Base-by-base conservation (phyloP, 2,888 invertebrate species). In the Melanostoma scalare region DNA sequence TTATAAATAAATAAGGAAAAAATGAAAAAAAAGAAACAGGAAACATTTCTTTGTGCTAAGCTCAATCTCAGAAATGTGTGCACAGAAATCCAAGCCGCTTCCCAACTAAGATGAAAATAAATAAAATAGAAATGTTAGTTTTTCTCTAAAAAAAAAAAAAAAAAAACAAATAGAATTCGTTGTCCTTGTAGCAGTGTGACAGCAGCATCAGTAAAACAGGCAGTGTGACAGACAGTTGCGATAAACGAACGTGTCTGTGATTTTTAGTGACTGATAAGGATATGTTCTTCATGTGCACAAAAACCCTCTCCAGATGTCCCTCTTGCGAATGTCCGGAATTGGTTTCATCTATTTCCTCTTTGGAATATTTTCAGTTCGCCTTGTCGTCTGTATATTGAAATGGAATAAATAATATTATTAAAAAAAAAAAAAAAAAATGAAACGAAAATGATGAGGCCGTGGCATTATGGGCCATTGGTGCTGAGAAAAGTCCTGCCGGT, bases 231-330 rank as follows among this genome's bases (percentile, higher is more conserved):
- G 77, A 77, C 82, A 82, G 73, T 78, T 56, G 65, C 63, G 78
- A 67, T 78, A 82, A 82, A 73, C 78, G 77, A 74, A 77, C 77
- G 82, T 82, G 82, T 73, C 73, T 82, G 73, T 65, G 82, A 82
- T 82, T 78, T 74, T 65, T 69, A 74, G 58, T 82, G 82, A 82
- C 73, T 82, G 82, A 82, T 82, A 82, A 82, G 82, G 78, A 82
- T 67, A 73, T 58, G 71, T 55, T 44, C 38, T 38, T 36, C 53
- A 65, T 72, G 76, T 52, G 65, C 53, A 60, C 20, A 42, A 40
- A 55, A 35, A 33, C 44, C 50, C 38, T 48, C 50, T 75, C 52
- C 61, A 74, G 58, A 68, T 79, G 55, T 46, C 56, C 40, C 35
- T 4, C 61, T 76, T 48, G 60, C 67, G 63, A 50, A 67, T 79